A percentile compares a stretch with the other conserved stretches of the same genome.
phyloP scores from a whole-genome alignment of 2,797 vertebrate species.

The Danionella dracula region DNA sequence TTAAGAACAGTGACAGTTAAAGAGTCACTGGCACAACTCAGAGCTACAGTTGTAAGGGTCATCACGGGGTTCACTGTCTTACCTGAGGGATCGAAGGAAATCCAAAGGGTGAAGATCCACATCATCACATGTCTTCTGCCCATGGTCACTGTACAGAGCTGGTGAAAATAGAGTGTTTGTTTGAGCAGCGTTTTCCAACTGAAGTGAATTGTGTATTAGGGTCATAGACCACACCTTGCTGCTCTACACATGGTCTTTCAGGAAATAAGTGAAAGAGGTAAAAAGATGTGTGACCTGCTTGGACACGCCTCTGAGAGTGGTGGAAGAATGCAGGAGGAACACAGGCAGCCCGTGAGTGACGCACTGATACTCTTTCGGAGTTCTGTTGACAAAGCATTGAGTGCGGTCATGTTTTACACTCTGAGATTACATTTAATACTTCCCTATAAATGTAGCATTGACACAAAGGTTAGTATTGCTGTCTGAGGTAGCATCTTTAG shows the following conservation, averaged over 20 bases:
- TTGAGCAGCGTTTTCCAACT: conserved; percentile 35
- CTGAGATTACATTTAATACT: no score
- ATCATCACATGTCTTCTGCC: conserved; percentile 43
- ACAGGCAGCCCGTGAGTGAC: conserved; percentile 3
- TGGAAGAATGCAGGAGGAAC: conserved; percentile 48
- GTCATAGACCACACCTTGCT: conserved; percentile 52
- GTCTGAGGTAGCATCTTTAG: neutral
- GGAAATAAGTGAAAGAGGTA: conserved; percentile 30
- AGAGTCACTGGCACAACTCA: conserved; percentile 4
- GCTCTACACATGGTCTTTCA: neutral
- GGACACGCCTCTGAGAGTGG: conserved; percentile 9
- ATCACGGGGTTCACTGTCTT: conserved; percentile 52
- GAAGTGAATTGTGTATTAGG: conserved; percentile 20
- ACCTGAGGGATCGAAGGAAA: conserved; percentile 57
- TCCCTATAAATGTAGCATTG: no score
- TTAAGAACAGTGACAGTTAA: neutral
- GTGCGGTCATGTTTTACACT: neutral
- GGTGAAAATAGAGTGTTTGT: conserved; percentile 40
- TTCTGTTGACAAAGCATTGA: neutral
- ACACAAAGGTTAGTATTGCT: no score
- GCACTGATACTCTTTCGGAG: neutral
- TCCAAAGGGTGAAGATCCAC: conserved; percentile 58
- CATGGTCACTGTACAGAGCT: conserved; percentile 54
- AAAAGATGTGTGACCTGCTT: neutral
- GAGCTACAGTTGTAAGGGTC: conserved; percentile 47